Evolutionary conservation across 2,888 invertebrate species (phyloP).

Genomic region (Galeopsomyia nigrocyanea): DNA sequence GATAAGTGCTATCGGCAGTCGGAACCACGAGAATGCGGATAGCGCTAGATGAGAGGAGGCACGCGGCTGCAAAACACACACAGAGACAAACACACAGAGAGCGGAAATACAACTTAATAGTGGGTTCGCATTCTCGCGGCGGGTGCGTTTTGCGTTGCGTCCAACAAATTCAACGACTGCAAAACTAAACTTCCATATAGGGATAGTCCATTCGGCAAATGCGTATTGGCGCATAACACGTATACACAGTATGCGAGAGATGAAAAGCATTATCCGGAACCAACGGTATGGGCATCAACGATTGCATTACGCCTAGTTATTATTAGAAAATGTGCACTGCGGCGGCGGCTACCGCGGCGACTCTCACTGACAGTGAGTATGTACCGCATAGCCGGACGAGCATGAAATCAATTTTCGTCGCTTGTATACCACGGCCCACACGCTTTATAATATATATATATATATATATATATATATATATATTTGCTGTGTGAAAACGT

Average conservation of each 20-base stretch:
- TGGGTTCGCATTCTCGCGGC: neutral
- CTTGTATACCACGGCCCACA: neutral
- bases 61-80: constrained; percentile 18
- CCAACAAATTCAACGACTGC: constrained; percentile 1
- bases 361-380: neutral
- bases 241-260: constrained; percentile 24
- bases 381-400: constrained; percentile 15
- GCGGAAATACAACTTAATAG: constrained; percentile 40
- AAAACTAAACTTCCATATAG: neutral
- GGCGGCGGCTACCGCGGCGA: neutral
- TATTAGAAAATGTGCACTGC: constrained; percentile 40
- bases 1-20: neutral
- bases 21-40: constrained; percentile 20
- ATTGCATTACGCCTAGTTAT: constrained; percentile 56
- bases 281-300: constrained; percentile 53
- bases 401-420: constrained; percentile 38
- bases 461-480: neutral
- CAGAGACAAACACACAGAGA: neutral
- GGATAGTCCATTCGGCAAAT: constrained; percentile 45
- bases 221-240: constrained; percentile 51
- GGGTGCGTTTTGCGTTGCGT: no score
- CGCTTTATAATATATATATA: constrained; percentile 2
- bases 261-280: constrained; percentile 56
- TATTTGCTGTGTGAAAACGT: constrained; percentile 17
- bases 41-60: constrained; percentile 7